These are phyloP conservation scores for Henricia sp. DNA, from an alignment of 53 echinoderm and acorn worm genomes.

Conservation along the genomic window DNA sequence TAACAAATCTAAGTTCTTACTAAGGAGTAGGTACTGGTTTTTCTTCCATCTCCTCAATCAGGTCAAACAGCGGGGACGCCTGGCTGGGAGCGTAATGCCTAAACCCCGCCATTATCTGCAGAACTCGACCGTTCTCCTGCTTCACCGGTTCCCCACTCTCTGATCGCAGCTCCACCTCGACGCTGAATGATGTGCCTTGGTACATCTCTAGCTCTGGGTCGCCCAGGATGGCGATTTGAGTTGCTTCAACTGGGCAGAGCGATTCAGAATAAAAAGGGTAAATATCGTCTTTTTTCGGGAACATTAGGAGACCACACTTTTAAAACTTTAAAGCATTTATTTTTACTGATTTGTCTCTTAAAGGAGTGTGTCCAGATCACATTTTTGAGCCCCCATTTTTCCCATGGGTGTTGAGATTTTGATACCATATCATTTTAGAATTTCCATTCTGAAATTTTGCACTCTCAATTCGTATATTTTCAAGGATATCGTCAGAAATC, in stretches of 20 bases:
- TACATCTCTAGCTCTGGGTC: conserved; percentile 71
- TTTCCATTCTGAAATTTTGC: too few species aligned
- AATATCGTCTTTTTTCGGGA: too few species aligned
- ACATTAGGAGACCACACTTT: neutral
- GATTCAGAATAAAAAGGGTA: too few species aligned
- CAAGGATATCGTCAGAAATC: too few species aligned
- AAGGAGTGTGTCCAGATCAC: too few species aligned
- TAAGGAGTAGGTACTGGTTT: conserved; percentile 79
- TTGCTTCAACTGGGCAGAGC: conserved; percentile 77
- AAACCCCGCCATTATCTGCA: conserved; percentile 83
- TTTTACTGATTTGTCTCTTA: too few species aligned
- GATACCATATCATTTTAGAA: too few species aligned
- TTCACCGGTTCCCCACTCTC: conserved; percentile 75
- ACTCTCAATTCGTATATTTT: too few species aligned
- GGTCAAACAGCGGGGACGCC: conserved; percentile 83
- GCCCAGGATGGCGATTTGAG: conserved; percentile 69
- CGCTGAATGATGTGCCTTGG: conserved; percentile 87
- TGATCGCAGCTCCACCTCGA: conserved; percentile 78
- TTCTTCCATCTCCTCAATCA: conserved; percentile 98
- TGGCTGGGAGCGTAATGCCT: conserved; percentile 73
- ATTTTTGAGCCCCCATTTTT: too few species aligned
- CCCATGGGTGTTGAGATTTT: too few species aligned
- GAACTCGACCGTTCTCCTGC: conserved; percentile 71
- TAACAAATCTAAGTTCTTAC: conserved; percentile 65
- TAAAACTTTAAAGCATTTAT: too few species aligned